These are phyloP conservation scores for Diaperis boleti DNA, from an alignment of 2,888 invertebrate species.

Conservation along the genomic window DNA sequence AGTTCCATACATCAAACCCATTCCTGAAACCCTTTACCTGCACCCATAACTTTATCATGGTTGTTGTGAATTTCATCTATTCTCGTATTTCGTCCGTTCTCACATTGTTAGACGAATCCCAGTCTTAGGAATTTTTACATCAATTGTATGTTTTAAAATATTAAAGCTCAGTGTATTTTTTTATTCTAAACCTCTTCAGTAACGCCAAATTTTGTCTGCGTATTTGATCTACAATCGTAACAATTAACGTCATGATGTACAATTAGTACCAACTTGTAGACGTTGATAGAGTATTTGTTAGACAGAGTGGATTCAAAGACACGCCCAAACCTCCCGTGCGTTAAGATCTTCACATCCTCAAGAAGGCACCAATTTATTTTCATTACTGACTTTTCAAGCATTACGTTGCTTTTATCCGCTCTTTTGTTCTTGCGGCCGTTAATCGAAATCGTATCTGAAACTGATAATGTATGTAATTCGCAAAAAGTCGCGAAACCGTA, in stretches of 20 bases:
- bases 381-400: background rate
- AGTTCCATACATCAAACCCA: constrained; percentile 64
- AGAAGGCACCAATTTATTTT: background rate
- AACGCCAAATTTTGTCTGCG: no score
- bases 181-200: no score
- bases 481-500: constrained; percentile 12
- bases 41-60: constrained; percentile 47
- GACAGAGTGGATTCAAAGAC: background rate
- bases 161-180: no score
- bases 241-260: constrained; percentile 17
- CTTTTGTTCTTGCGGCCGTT: constrained; percentile 11
- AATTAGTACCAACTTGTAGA: constrained; percentile 5
- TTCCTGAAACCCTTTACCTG: constrained; percentile 61
- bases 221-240: no score
- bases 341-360: constrained; percentile 5
- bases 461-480: constrained; percentile 10
- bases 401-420: background rate
- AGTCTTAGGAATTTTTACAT: no score
- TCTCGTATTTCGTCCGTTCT: constrained; percentile 16
- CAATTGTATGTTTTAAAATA: no score
- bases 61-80: constrained; percentile 43
- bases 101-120: no score
- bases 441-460: constrained; percentile 13
- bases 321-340: constrained; percentile 9
- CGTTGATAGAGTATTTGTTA: constrained; percentile 21